Evolutionary conservation across 2,797 vertebrate genomes (phyloP).

Genomic region (Pseudochirops cupreus): DNA sequence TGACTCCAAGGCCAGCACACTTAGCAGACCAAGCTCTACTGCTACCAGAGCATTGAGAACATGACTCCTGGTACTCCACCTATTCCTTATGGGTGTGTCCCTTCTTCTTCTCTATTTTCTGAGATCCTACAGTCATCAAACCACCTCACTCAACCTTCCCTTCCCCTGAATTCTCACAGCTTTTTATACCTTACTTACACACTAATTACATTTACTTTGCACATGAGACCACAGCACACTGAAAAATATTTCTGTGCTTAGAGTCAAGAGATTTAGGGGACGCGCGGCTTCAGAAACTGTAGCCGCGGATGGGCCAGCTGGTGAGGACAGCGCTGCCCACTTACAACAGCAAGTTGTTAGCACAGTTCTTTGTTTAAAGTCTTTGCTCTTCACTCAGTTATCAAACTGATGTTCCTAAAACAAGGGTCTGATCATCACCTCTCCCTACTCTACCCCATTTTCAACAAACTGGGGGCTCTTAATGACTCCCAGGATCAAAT

Average conservation of each 20-base stretch:
- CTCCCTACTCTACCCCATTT: not conserved
- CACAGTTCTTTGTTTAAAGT: not conserved
- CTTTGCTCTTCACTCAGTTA: not conserved
- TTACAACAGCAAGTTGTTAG: not conserved
- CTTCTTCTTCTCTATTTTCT: too few species aligned
- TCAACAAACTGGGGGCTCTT: not conserved
- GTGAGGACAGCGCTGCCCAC: not conserved
- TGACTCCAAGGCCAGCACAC: too few species aligned
- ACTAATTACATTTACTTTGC: not conserved
- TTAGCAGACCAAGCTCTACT: too few species aligned
- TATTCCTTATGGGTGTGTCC: too few species aligned
- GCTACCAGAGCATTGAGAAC: too few species aligned
- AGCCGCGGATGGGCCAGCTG: not conserved
- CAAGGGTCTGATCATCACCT: not conserved
- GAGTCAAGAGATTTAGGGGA: not conserved
- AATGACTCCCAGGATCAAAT: too few species aligned
- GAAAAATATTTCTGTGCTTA: not conserved
- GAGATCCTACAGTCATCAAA: too few species aligned
- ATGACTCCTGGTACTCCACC: too few species aligned
- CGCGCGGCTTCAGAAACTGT: too few species aligned
- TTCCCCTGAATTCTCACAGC: too few species aligned
- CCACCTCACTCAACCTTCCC: too few species aligned
- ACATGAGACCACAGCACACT: not conserved
- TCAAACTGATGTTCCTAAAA: not conserved
- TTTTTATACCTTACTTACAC: too few species aligned